A percentile compares a stretch with the other conserved stretches of the same genome.
Evolutionary conservation across 2,113 vertebrate species (phyloP).

Genomic region (Atlantisia rogersi): DNA sequence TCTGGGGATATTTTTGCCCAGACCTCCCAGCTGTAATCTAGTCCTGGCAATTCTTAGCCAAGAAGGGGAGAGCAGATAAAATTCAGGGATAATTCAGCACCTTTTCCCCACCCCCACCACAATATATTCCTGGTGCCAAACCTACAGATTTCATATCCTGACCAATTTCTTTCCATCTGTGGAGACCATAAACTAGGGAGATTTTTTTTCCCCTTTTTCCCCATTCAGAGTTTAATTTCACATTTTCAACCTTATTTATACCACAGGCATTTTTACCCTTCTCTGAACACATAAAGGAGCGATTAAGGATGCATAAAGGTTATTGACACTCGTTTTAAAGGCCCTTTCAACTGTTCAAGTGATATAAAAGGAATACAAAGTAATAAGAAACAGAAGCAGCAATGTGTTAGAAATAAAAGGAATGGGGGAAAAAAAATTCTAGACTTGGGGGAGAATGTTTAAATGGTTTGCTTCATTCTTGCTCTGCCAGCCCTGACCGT

Average conservation of each 20-base stretch:
- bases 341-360: background rate
- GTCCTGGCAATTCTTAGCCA: background rate
- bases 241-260: background rate
- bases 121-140: background rate
- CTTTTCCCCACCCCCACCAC: background rate
- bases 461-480: background rate
- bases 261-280: background rate
- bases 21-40: background rate
- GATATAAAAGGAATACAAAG: background rate
- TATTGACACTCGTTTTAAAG: background rate
- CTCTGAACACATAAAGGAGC: background rate
- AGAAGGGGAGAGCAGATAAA: background rate
- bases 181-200: background rate
- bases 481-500: background rate
- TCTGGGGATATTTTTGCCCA: background rate
- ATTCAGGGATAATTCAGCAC: background rate
- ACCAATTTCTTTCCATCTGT: background rate
- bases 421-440: background rate
- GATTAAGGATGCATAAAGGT: background rate
- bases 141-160: background rate
- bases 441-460: fast-evolving
- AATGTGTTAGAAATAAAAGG: background rate
- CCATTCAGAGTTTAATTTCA: background rate
- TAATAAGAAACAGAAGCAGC: background rate
- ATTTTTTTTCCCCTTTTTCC: background rate